Evolutionary conservation across 2,888 invertebrate species (phyloP).

Genomic region (Eristalinus aeneus): DNA sequence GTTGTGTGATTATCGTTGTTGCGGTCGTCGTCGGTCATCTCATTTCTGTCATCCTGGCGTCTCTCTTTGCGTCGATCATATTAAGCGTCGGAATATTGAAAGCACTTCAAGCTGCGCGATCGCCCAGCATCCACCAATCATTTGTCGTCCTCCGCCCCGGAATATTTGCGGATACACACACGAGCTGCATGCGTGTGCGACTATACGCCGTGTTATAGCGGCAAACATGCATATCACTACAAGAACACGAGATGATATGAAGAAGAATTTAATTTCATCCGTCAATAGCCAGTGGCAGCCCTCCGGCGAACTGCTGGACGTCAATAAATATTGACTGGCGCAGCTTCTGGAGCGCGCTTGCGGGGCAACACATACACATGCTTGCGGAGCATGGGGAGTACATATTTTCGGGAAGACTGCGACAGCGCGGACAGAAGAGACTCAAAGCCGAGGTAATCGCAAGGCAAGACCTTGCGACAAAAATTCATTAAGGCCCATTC

Average conservation of each 20-base stretch:
- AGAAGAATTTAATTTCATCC: constrained; percentile 70
- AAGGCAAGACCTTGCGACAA: constrained; percentile 64
- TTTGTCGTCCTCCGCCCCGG: constrained; percentile 31
- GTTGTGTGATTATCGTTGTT: background rate
- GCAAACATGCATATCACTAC: constrained; percentile 56
- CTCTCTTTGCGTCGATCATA: constrained; percentile 67
- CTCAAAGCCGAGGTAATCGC: constrained; percentile 44
- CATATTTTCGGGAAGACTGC: constrained; percentile 35
- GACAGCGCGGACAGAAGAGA: background rate
- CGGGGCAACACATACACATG: background rate
- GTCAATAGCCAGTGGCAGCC: constrained; percentile 70
- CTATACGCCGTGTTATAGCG: constrained; percentile 5
- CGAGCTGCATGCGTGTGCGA: background rate
- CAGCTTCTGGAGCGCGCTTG: background rate
- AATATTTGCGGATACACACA: background rate
- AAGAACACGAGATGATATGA: constrained; percentile 26
- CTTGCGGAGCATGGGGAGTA: constrained; percentile 56
- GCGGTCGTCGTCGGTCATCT: constrained; percentile 14
- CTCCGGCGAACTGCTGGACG: constrained; percentile 58
- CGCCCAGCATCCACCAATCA: constrained; percentile 64
- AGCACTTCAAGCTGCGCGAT: constrained; percentile 69
- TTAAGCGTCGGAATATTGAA: constrained; percentile 67
- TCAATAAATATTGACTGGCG: constrained; percentile 62
- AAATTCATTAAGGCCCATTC: constrained; percentile 67
- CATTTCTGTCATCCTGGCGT: constrained; percentile 62